Conservation (phyloP, 2,888 invertebrate species). For the Hirtodrosophila confusa region DNA sequence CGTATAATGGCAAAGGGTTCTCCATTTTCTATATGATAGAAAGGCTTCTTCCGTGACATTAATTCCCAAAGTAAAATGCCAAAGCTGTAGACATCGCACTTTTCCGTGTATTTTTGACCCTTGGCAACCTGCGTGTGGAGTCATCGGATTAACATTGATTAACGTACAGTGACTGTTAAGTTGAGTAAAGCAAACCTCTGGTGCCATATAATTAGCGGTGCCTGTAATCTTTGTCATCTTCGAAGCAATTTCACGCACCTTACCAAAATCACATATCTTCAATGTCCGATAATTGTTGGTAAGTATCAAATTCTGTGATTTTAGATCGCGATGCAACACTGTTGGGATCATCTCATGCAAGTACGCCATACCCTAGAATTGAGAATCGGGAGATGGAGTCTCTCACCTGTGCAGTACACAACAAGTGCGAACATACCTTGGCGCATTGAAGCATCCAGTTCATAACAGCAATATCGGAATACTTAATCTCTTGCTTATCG, state of each 20-base stretch:
- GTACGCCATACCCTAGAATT: slow-evolving; percentile 34
- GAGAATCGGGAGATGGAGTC: background rate
- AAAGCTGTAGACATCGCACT: slow-evolving; percentile 50
- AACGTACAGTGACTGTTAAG: background rate
- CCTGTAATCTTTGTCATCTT: slow-evolving; percentile 18
- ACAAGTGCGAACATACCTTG: background rate
- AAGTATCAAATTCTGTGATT: slow-evolving; percentile 35
- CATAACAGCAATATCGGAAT: background rate
- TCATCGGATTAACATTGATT: background rate
- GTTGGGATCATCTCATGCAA: slow-evolving; percentile 26
- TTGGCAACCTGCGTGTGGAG: slow-evolving; percentile 1
- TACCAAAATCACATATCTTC: slow-evolving; percentile 58
- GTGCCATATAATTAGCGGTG: slow-evolving; percentile 40
- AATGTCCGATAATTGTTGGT: background rate
- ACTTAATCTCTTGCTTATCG: rapidly evolving
- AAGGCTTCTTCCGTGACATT: slow-evolving; percentile 26
- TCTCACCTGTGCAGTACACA: too few relatives aligned
- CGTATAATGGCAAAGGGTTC: rapidly evolving
- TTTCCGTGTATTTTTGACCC: background rate
- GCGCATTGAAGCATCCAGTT: slow-evolving; percentile 4
- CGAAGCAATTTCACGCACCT: background rate
- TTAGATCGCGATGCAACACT: slow-evolving; percentile 51
- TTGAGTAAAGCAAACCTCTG: slow-evolving; percentile 32
- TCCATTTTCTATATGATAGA: background rate
- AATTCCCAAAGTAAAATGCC: slow-evolving; percentile 48